Conservation (phyloP, 1,140 invertebrate genomes). For the Plodia interpunctella region DNA sequence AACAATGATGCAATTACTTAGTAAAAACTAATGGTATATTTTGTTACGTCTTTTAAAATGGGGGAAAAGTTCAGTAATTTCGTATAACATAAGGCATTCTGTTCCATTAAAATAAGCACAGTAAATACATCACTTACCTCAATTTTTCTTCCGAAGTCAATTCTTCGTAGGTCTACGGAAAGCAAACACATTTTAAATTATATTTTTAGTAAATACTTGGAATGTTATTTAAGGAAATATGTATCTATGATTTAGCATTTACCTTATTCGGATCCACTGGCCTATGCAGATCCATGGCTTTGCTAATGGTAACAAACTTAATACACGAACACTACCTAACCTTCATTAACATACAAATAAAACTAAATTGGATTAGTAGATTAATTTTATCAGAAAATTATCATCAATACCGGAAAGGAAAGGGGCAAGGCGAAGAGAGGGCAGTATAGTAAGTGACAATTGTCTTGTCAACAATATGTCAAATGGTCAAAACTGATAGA, state of each 20-base stretch:
- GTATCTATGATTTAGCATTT: constrained; percentile 28
- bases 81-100: no score
- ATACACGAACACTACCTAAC: constrained; percentile 12
- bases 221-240: not conserved
- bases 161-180: constrained; percentile 82
- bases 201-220: not conserved
- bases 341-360: not conserved
- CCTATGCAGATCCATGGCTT: constrained; percentile 77
- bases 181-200: constrained; percentile 31
- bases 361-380: not conserved
- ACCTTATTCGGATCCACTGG: constrained; percentile 82
- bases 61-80: no score
- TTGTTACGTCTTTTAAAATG: no score
- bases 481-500: no score
- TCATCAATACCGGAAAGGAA: constrained; percentile 1
- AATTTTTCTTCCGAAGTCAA: constrained; percentile 83
- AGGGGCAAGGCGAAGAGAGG: not conserved
- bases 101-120: no score
- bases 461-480: no score
- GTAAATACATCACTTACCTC: constrained; percentile 66
- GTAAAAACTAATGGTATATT: no score
- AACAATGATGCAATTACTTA: no score
- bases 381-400: not conserved
- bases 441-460: constrained; percentile 15
- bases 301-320: constrained; percentile 17